phyloP scores from a whole-genome alignment of 2,113 vertebrate genomes.

The Alethe castanea region DNA sequence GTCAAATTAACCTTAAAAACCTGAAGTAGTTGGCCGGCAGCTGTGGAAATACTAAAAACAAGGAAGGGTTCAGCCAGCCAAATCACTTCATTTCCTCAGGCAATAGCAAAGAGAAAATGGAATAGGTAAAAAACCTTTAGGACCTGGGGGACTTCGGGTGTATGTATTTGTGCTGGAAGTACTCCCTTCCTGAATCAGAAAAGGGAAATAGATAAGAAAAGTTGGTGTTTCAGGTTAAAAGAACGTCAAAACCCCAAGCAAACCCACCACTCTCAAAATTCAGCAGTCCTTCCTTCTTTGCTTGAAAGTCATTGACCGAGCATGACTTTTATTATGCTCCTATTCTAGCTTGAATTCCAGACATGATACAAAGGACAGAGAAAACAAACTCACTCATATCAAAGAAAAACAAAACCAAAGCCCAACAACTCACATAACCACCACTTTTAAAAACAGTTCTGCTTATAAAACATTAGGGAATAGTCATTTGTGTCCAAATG shows the following conservation, averaged over 20 bases:
- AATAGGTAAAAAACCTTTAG: neutral
- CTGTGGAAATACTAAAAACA: constrained; percentile 53
- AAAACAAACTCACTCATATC: neutral
- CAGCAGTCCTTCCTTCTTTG: neutral
- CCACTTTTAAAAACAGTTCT: neutral
- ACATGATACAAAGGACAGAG: neutral
- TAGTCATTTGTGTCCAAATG: neutral
- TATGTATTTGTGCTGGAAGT: neutral
- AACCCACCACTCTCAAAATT: neutral
- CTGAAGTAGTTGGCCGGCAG: constrained; percentile 37
- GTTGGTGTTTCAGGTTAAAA: neutral
- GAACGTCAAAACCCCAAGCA: neutral
- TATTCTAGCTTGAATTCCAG: neutral
- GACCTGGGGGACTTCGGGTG: neutral
- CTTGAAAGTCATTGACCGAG: neutral
- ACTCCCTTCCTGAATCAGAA: neutral
- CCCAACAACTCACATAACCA: neutral
- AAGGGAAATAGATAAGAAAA: neutral
- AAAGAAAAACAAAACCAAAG: neutral
- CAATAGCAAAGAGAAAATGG: neutral
- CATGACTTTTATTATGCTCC: neutral
- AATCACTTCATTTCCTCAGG: constrained; percentile 45
- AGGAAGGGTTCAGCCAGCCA: constrained; percentile 28
- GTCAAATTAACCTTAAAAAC: constrained; percentile 63
- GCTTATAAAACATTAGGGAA: neutral